These are phyloP conservation scores for Anoplolepis gracilipes DNA, from an alignment of 1,140 invertebrate species.

Conservation along the genomic window DNA sequence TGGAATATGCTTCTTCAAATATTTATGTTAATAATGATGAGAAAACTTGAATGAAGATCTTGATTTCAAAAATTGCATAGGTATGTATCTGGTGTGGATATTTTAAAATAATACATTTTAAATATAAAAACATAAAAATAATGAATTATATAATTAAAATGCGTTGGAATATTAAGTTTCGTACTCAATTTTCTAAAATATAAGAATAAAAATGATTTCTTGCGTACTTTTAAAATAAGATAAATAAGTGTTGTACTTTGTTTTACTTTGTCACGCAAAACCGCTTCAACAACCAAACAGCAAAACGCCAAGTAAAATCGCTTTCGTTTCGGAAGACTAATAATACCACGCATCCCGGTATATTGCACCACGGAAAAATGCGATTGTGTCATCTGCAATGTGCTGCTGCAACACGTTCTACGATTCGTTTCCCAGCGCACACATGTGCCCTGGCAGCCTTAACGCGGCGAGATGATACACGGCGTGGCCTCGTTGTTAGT, in stretches of 20 bases:
- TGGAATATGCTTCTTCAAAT: neutral
- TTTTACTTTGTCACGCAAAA: constrained; percentile 5
- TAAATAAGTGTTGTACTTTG: neutral
- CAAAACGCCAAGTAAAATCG: constrained; percentile 35
- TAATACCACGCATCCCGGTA: constrained; percentile 26
- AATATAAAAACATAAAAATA: neutral
- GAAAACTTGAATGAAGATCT: neutral
- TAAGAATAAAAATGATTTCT: neutral
- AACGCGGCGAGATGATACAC: constrained; percentile 53
- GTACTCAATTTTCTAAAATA: neutral
- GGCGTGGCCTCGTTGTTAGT: constrained; percentile 50
- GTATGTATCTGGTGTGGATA: no score
- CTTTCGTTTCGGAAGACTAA: constrained; percentile 47
- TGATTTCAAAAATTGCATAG: neutral
- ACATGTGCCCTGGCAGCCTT: constrained; percentile 26
- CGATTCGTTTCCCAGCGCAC: constrained; percentile 35
- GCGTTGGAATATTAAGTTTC: neutral
- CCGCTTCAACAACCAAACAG: neutral
- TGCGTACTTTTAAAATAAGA: neutral
- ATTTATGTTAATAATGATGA: neutral
- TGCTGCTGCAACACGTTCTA: constrained; percentile 20
- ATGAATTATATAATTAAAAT: neutral
- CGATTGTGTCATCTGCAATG: constrained; percentile 47
- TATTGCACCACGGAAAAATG: constrained; percentile 45
- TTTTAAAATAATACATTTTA: no score